Conservation (phyloP, 2,888 invertebrate species). For the Argyresthia goedartella region DNA sequence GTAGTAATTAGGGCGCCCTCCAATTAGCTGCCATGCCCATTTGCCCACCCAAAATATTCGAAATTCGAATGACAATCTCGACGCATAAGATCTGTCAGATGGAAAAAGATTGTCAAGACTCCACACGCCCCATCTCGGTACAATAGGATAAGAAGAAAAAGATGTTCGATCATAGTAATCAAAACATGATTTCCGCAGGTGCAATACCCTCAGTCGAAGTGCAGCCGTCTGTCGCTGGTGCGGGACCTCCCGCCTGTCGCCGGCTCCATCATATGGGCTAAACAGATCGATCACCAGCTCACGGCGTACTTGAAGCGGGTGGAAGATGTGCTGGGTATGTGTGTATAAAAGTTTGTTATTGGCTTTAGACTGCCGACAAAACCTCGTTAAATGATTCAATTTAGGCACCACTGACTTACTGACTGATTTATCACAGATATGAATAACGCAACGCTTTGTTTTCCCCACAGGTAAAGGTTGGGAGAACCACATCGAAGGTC, state of each 20-base stretch:
- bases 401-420: too few species aligned
- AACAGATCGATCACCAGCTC: slow-evolving; percentile 97
- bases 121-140: too few species aligned
- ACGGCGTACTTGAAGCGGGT: slow-evolving; percentile 96
- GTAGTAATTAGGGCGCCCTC: too few species aligned
- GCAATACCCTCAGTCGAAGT: slow-evolving; percentile 95
- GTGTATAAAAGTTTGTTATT: background rate
- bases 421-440: too few species aligned
- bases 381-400: too few species aligned
- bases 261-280: slow-evolving; percentile 99
- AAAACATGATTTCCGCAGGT: slow-evolving; percentile 68
- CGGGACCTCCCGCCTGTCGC: slow-evolving; percentile 97
- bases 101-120: slow-evolving; percentile 98
- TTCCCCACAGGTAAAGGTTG: slow-evolving; percentile 88
- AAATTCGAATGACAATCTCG: slow-evolving; percentile 98
- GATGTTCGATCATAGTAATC: too few species aligned
- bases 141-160: too few species aligned
- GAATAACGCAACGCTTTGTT: too few species aligned
- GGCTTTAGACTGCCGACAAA: too few species aligned
- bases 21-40: too few species aligned
- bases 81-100: too few species aligned
- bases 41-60: too few species aligned
- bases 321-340: slow-evolving; percentile 93
- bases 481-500: slow-evolving; percentile 99
- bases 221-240: slow-evolving; percentile 90